Base-by-base conservation (phyloP, 1,140 invertebrate genomes). In the Drosophila jambulina region DNA sequence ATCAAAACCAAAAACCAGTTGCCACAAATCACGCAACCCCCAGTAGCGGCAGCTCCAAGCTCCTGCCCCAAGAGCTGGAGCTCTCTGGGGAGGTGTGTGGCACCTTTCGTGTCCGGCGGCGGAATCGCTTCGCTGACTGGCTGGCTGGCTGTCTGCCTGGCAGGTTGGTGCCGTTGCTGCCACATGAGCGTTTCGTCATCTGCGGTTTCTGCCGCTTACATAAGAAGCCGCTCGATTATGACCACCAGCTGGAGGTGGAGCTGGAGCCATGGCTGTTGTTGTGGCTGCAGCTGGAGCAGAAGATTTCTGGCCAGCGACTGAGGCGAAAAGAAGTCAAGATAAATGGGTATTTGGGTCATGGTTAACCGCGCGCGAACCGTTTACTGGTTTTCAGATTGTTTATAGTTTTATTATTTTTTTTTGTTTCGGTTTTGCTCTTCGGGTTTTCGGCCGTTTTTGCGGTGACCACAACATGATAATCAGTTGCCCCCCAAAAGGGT, bases 311-410 rank as follows among this genome's bases (percentile, higher is more conserved):
- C 57, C 75, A 60, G 27, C 34, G 6, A 27, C 62, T 34, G 45
- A 59, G 67, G 68, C 45, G 36, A 59, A 88, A 80, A 87, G 84
- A 88, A 87, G 83, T 87, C 84, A 88, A 88, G 84, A 90, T 88
- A 88, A 88, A 90, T 75, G 80, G 63, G 77, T 65, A 90, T 90
- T 88, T 88, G 75, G 84, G 84, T 88, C 84, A 88, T 90, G 84
- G 84, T 72, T 90, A 88, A 90, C 84, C 59, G 84, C 85, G 59
- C 84, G 80, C 77, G 58, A 71, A 71, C 54, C 65, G 65, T 72
- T 84, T 90, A 81, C 85, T 84, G 80, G 85, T 90, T 88, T 86
- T 85, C 64, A 36, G 51, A 54, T 15, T 3, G 51, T 54, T 54
- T 54, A 48, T 49, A 60, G 38, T 46, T 36, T 67, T 61, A 38